phyloP scores from a whole-genome alignment of 2,888 invertebrate species.

The Spilarctia lutea region DNA sequence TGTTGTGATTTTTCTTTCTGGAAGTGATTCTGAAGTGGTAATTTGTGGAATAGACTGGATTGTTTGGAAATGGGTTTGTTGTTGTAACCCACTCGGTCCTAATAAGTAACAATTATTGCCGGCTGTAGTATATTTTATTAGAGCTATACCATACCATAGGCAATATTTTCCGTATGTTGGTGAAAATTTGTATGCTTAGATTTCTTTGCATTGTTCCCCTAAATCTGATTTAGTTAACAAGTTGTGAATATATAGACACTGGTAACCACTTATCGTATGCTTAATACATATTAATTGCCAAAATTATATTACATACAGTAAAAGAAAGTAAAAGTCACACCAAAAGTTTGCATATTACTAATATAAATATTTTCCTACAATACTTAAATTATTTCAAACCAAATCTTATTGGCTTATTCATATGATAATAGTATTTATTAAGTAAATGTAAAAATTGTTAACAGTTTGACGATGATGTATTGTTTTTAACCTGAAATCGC shows the following conservation, averaged over 20 bases:
- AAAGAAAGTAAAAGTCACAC: neutral
- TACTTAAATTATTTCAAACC: neutral
- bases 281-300: neutral
- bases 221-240: neutral
- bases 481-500: neutral
- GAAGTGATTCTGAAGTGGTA: slow-evolving; percentile 3
- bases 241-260: neutral
- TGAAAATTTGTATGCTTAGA: neutral
- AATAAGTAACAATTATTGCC: slow-evolving; percentile 40
- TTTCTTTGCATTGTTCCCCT: neutral
- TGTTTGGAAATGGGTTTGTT: slow-evolving; percentile 42
- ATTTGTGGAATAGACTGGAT: slow-evolving; percentile 21
- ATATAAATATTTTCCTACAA: neutral
- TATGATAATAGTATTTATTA: neutral
- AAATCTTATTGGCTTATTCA: neutral
- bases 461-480: neutral
- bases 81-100: slow-evolving; percentile 56
- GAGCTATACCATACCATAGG: slow-evolving; percentile 7
- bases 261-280: neutral
- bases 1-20: slow-evolving; percentile 18
- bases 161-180: neutral
- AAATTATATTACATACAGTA: neutral
- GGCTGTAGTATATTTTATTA: slow-evolving; percentile 41
- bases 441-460: neutral
- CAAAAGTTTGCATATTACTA: neutral